Evolutionary conservation across 2,797 vertebrate species (phyloP), one percentile per base, ranked within the genome.

Genomic region (Clarias fuscus): DNA sequence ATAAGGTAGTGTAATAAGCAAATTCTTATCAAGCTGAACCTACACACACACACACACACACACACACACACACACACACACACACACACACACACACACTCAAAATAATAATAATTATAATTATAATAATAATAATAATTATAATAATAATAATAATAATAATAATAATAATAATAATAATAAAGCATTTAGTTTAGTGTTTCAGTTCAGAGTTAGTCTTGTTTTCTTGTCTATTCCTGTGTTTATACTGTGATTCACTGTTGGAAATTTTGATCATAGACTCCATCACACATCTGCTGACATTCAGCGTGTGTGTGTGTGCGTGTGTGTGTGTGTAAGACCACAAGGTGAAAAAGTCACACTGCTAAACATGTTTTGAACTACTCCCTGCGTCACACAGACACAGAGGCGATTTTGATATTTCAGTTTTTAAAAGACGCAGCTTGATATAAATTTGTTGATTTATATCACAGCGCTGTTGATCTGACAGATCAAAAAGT

Each of bases 341-440:
- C n/a, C 73, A 76, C 48, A 76, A 48, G 27, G 24, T 56, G 13
- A 30, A 76, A 73, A 76, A 56, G n/a, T 75, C 72, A 76, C 40
- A 73, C 73, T 56, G 73, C 43, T 6, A 4, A 5, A 37, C 70
- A 5, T 5, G 5, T 61, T 24, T 24, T 5, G 37, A 72, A 22
- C 70, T 13, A 43, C 70, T 5, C 70, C 4, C 70, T 40, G 11
- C 33, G 37, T 33, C 10, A 8, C 33, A 40, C 15, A 70, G 30
- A 15, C 17, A 18, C 3, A 7, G 33, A 71, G 37, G 10, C 40
- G 37, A 71, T 7, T 7, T 15, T 70, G 30, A 18, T 5, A 18
- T 20, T 7, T 2, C 0, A 33, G 33, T 68, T 67, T 17, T 14
- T 27, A 18, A 33, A 30, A 33, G 15, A 17, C 17, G 4, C 27